Base-by-base conservation (phyloP, 2,888 invertebrate species). In the Callyntrura sp. region DNA sequence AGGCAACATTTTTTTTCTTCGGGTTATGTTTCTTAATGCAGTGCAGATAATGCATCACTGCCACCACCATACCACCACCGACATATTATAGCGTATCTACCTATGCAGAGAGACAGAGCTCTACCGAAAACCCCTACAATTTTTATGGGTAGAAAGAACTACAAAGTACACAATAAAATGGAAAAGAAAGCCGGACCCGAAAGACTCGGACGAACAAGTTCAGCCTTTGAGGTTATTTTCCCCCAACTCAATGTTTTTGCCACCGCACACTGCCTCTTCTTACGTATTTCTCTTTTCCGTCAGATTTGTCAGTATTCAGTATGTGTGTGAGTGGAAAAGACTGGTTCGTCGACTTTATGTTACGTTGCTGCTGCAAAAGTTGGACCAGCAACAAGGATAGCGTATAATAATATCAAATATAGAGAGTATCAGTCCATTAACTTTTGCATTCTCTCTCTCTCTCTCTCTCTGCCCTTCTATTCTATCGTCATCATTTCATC, bases 11-110 rank as follows among this genome's bases (percentile, higher is more conserved):
- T 20, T 62, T 62, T 62, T 62, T 62, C 14, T 14, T 62, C 45
- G 35, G 35, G 43, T 70, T 70, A 70, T 70, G 43, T 45, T 43
- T 17, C 17, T 60, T 70, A 83, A 35, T 83, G 82, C 55, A 83
- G 48, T 83, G 83, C 83, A 83, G 83, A 62, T 62, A 83, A 83
- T 83, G 83, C 70, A 83, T 65, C 79, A 82, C 62, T 8, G 65
- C 62, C 14, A 43, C 43, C 11, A 17, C 55, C 17, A 57, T 20
- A 60, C 8, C 62, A 20, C 11, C 62, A 68, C n/a, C 28, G 35
- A 12, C n/a, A 28, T 14, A 4, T 35, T 35, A 43, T 17, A 43
- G 3, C 9, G n/a, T 17, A 8, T 45, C 70, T 65, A 11, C 28
- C 9, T 62, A 20, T 62, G 1, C 20, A 17, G n/a, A 12, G n/a